Base-by-base conservation (phyloP, 2,797 vertebrate species). In the Sciurus vulgaris region DNA sequence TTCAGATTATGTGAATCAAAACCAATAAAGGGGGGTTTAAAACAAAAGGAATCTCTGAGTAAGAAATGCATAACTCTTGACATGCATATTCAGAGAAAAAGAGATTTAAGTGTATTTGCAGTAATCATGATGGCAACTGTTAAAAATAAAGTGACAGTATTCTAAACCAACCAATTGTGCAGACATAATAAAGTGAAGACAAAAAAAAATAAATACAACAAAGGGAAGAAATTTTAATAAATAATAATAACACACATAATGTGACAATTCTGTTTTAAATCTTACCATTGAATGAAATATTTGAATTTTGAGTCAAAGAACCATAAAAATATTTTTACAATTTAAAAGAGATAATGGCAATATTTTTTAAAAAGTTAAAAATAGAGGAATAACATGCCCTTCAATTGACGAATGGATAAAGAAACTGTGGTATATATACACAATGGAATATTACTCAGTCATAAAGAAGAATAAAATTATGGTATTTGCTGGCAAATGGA, bases 281-380 rank as follows among this genome's bases (percentile, higher is more conserved):
- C 38, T 61, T 70, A 11, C 12, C 33, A 30, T n/a, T 54, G 59
- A 44, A 54, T 86, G 49, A 59, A 26, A 92, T 81, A 61, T 89
- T 70, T 86, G 47, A 54, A 47, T 24, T 93, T 86, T 47, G 20
- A 94, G 44, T 89, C 69, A 76, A 59, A 70, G 51, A 77, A 79
- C 15, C 26, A 77, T 49, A 56, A 49, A 33, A 61, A 30, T 77
- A 35, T 69, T 81, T 59, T 54, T 22, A 22, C 67, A 12, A 18
- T 35, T 65, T 54, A 54, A n/a, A 47, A 59, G 38, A 11, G 22
- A 70, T 20, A 8, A 17, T 86, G 12, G 24, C 73, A 89, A 86
- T 67, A 59, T 38, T 47, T 61, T 61, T 26, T 33, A 73, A 38
- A 85, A 70, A 72, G 35, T 5, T 61, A 61, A 61, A 61, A 61